Evolutionary conservation across 2,888 invertebrate species (phyloP), one percentile per base, ranked within the genome.

Genomic region (Caenorhabditis panamensis): DNA sequence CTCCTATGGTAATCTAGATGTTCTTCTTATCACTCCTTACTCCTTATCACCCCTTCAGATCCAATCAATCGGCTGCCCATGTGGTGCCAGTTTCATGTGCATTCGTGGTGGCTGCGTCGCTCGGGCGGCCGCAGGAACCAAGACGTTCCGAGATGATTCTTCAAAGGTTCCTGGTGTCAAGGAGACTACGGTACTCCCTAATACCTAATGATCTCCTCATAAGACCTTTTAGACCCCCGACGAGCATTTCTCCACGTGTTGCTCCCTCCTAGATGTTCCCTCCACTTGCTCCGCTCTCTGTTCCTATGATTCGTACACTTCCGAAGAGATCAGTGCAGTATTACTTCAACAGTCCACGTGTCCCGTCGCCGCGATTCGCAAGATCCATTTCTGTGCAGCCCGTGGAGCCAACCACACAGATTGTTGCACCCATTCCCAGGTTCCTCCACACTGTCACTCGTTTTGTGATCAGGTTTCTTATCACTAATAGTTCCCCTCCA

Each of bases 381-480:
- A 83, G 44, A 67, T 84, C n/a, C 83, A 83, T 53, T 84, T 83
- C 49, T 84, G 84, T 62, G 84, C 84, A 1, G 82, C 84, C 9
- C 47, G 83, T 11, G 84, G 83, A 6, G 61, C 82, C 0, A 82
- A 84, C 44, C 84, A 84, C 56, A 84, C 83, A 6, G 69, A 73
- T 2, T 84, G 84, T 56, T 84, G 84, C 41, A 24, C 49, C 9
- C 66, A 66, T 24, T 71, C 68, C 36, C 26, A 54, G 3, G 66
- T 84, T 28, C 79, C 79, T 16, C 16, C 26, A n/a, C 61, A 66
- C 1, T 84, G 84, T 49, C 59, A 77, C 24, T 73, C 75, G 4
- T 83, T 84, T 47, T 84, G 84, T 41, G 83, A 84, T 63, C 84
- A 84, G 73, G 84, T 81, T 44, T 28, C 18, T 31, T 4, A 31